phyloP scores from a whole-genome alignment of 2,888 invertebrate genomes.

The Cremastinae sp. region DNA sequence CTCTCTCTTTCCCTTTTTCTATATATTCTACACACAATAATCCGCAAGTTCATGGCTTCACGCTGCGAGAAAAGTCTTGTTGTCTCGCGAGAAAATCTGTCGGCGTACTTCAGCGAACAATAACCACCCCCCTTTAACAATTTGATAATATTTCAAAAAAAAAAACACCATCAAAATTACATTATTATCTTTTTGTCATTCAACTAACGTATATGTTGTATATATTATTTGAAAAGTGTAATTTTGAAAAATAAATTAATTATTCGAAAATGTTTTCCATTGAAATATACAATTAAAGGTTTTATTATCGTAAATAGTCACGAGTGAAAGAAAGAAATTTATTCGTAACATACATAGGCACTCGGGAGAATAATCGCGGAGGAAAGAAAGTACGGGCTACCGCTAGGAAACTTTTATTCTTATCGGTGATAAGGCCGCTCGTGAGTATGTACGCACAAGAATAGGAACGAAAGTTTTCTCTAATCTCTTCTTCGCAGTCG shows the following conservation, averaged over 20 bases:
- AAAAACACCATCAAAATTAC: too few relatives aligned
- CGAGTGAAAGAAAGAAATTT: background rate
- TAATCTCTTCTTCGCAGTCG: background rate
- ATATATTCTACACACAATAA: background rate
- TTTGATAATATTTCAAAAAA: background rate
- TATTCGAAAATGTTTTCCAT: too few relatives aligned
- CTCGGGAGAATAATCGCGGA: constrained; percentile 26
- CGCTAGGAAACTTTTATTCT: constrained; percentile 62
- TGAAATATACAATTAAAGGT: too few relatives aligned
- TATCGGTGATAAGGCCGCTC: constrained; percentile 60
- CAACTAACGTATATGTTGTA: too few relatives aligned
- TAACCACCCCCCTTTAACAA: constrained; percentile 1
- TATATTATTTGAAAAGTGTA: too few relatives aligned
- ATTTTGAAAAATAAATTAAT: too few relatives aligned
- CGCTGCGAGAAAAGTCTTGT: constrained; percentile 34
- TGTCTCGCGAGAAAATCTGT: constrained; percentile 44
- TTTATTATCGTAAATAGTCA: too few relatives aligned
- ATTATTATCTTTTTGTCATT: background rate
- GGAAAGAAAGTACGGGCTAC: constrained; percentile 33
- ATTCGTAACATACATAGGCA: constrained; percentile 35
- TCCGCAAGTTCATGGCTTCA: constrained; percentile 59
- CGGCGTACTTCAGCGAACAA: constrained; percentile 15
- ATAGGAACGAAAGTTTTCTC: constrained; percentile 36
- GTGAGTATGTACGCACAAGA: constrained; percentile 1
- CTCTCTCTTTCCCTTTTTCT: constrained; percentile 1